Evolutionary conservation across 2,113 vertebrate genomes (phyloP).

Genomic region (Electrona antarctica): DNA sequence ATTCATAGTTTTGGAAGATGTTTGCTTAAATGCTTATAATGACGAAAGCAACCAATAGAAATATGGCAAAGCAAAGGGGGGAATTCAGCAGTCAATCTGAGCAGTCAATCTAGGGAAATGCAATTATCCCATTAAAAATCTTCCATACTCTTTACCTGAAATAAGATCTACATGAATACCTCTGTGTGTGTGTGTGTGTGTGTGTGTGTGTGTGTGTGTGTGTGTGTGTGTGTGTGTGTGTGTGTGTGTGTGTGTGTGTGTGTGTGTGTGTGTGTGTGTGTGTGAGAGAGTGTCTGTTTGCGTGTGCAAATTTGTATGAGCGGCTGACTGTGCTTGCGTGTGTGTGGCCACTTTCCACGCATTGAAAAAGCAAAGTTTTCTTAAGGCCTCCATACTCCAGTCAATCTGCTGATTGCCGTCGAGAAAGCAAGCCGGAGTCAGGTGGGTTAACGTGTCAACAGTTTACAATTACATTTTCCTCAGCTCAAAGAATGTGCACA

Average conservation of each 20-base stretch:
- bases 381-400: conserved; percentile 56
- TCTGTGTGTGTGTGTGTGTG: not conserved
- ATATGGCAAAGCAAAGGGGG: conserved; percentile 19
- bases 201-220: not conserved
- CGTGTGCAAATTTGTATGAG: not conserved
- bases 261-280: not conserved
- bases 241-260: conserved; percentile 4
- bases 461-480: conserved; percentile 56
- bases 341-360: conserved; percentile 53
- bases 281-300: not conserved
- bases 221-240: not conserved
- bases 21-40: conserved; percentile 1
- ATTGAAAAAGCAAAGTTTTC: conserved; percentile 39
- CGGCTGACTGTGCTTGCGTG: conserved; percentile 15
- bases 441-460: conserved; percentile 72
- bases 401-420: conserved; percentile 36
- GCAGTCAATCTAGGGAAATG: conserved; percentile 14
- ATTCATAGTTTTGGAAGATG: conserved; percentile 28
- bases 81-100: conserved; percentile 9
- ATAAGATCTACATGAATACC: conserved; percentile 21
- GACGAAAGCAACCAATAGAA: conserved; percentile 36
- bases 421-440: conserved; percentile 43
- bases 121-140: conserved; percentile 30
- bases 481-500: conserved; percentile 54
- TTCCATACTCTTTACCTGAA: conserved; percentile 29